phyloP scores from a whole-genome alignment of 2,797 vertebrate species.

The Sebastolobus alascanus region DNA sequence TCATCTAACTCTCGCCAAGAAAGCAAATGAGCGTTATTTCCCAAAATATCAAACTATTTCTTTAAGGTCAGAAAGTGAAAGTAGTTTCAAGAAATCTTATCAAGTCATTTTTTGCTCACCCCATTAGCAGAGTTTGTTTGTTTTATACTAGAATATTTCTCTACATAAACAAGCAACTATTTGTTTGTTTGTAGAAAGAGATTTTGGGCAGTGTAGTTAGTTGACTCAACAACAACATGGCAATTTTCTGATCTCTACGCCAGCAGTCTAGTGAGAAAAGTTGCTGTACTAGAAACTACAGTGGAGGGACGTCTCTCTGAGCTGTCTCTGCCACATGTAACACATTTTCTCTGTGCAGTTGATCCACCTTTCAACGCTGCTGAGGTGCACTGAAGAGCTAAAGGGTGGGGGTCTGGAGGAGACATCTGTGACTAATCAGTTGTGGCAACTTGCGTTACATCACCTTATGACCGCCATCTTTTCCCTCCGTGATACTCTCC shows the following conservation, averaged over 20 bases:
- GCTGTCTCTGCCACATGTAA: conserved; percentile 35
- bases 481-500: conserved; percentile 22
- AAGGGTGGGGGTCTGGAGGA: conserved; percentile 27
- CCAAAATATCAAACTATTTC: not conserved
- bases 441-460: conserved; percentile 46
- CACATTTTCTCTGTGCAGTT: conserved; percentile 21
- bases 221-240: not conserved
- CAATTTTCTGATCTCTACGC: not conserved
- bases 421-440: conserved; percentile 70
- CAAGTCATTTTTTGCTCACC: not conserved
- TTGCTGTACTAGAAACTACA: not conserved
- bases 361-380: conserved; percentile 50
- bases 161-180: not conserved
- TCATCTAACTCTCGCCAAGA: not conserved
- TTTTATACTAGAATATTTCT: not conserved
- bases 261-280: conserved; percentile 1
- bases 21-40: not conserved
- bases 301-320: conserved; percentile 2
- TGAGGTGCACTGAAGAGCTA: conserved; percentile 15
- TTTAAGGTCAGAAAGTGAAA: conserved; percentile 2
- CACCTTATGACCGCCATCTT: conserved; percentile 25
- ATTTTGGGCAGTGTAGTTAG: not conserved
- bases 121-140: not conserved
- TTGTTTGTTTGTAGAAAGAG: not conserved
- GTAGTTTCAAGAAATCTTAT: not conserved